These are phyloP conservation scores for Nebria salina DNA, from an alignment of 2,888 invertebrate genomes.

Conservation along the genomic window DNA sequence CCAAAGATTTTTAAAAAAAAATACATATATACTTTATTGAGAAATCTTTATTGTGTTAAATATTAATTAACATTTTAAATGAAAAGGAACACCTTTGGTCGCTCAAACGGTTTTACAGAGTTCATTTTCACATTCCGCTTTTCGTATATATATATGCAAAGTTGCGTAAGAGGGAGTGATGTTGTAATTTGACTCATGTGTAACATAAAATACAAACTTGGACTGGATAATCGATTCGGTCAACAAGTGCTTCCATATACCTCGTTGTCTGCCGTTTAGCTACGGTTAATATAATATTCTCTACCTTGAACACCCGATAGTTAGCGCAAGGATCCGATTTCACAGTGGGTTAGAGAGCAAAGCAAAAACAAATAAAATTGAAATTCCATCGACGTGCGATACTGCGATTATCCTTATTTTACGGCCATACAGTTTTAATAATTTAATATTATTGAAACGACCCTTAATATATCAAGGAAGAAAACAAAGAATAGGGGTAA, in stretches of 20 bases:
- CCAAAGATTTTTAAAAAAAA: too few relatives aligned
- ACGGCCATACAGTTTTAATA: background rate
- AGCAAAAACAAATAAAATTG: background rate
- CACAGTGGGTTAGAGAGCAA: background rate
- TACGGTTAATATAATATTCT: background rate
- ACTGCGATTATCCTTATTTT: background rate
- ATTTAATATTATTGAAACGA: background rate
- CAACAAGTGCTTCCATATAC: constrained; percentile 13
- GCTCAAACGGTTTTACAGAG: too few relatives aligned
- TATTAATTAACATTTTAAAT: too few relatives aligned
- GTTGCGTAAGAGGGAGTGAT: background rate
- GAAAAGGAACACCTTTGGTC: too few relatives aligned
- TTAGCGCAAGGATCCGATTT: background rate
- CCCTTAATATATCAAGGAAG: too few relatives aligned
- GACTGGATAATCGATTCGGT: constrained; percentile 20
- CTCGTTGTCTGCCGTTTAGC: background rate
- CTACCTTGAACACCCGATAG: background rate
- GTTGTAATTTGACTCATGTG: constrained; percentile 21
- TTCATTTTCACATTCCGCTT: background rate
- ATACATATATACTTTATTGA: too few relatives aligned
- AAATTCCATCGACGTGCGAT: background rate
- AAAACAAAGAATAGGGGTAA: too few relatives aligned
- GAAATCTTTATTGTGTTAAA: too few relatives aligned
- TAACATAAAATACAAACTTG: constrained; percentile 21
- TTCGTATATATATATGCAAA: background rate